phyloP scores from a whole-genome alignment of 2,888 invertebrate genomes.

The Drosophila fulvimacula region DNA sequence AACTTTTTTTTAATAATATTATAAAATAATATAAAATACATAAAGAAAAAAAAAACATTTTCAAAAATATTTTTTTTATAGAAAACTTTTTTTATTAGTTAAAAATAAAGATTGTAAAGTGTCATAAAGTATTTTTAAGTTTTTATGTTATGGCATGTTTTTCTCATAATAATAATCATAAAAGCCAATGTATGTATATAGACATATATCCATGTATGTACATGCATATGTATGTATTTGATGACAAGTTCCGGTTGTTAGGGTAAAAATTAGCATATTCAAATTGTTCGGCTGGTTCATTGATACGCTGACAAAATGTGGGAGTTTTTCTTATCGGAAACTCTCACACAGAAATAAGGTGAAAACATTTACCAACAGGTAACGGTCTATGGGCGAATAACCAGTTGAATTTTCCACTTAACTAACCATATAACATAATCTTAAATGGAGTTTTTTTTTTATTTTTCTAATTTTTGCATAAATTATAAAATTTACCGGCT shows the following conservation, averaged over 20 bases:
- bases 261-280: slow-evolving; percentile 41
- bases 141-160: not conserved
- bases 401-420: slow-evolving; percentile 59
- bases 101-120: too few species aligned
- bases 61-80: too few species aligned
- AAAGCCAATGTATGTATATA: not conserved
- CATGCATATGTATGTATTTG: not conserved
- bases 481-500: slow-evolving; percentile 61
- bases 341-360: slow-evolving; percentile 56
- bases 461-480: slow-evolving; percentile 59
- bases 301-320: slow-evolving; percentile 50
- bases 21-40: too few species aligned
- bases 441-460: slow-evolving; percentile 12
- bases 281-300: slow-evolving; percentile 29
- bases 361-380: slow-evolving; percentile 39
- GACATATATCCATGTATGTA: not conserved
- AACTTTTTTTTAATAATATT: too few species aligned
- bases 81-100: too few species aligned
- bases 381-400: slow-evolving; percentile 19
- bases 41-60: too few species aligned
- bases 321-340: slow-evolving; percentile 60
- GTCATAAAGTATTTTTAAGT: not conserved
- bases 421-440: slow-evolving; percentile 43
- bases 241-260: slow-evolving; percentile 41
- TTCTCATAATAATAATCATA: not conserved